Percentiles rank a stretch among this genome's conserved stretches.
Conservation (phyloP, 2,113 vertebrate genomes). For the Psephotus haematonotus region DNA sequence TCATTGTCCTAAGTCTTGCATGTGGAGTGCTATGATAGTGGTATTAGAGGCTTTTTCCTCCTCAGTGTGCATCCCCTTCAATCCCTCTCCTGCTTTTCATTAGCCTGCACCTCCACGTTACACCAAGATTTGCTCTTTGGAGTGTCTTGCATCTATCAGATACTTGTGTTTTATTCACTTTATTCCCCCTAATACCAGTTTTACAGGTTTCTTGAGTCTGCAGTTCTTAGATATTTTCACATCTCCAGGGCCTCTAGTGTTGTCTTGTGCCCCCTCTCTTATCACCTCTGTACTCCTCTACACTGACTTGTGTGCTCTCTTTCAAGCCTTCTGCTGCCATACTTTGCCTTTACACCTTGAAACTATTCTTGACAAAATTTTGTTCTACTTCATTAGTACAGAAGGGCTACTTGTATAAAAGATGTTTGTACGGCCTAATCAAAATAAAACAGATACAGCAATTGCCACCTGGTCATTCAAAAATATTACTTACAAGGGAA, state of each 20-base stretch:
- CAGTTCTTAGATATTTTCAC: not conserved
- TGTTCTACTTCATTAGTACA: not conserved
- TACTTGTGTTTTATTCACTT: not conserved
- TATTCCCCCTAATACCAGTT: not conserved
- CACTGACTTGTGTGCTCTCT: not conserved
- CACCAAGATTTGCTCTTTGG: not conserved
- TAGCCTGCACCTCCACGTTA: not conserved
- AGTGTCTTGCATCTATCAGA: not conserved
- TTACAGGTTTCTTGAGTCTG: not conserved
- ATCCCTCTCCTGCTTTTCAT: not conserved
- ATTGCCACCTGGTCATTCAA: not conserved
- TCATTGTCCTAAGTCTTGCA: not conserved
- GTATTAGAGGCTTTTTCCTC: not conserved
- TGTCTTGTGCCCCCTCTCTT: accelerated
- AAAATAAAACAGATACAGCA: not conserved
- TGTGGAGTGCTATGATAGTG: not conserved
- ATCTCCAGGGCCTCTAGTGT: not conserved
- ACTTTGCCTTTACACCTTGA: not conserved
- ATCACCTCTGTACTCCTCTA: not conserved
- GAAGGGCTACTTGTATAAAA: not conserved
- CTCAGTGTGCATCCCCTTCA: not conserved
- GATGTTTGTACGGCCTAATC: not conserved
- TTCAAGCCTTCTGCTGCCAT: not conserved
- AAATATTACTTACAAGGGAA: not conserved
- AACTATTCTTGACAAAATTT: not conserved